Base-by-base conservation (phyloP, 1,140 invertebrate species). In the Ceratina australensis region DNA sequence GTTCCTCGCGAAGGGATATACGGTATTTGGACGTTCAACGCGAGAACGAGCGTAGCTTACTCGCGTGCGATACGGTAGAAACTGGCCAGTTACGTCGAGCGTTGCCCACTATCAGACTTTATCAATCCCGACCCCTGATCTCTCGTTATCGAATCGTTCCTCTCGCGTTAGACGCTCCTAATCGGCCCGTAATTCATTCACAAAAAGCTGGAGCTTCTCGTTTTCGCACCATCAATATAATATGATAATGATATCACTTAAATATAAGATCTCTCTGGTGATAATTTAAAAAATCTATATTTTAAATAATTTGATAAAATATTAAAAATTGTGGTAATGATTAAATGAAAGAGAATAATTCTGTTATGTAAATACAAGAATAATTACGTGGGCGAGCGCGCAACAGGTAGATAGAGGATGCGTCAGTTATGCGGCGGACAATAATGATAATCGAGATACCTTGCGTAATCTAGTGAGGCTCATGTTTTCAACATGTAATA, bases 61-160 rank as follows among this genome's bases (percentile, higher is more conserved):
- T 42, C 66, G 59, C 50, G 26, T 61, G n/a, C 80, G 77, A 71
- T 74, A 28, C 67, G 49, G 59, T 78, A 80, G 65, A 67, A 83
- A 88, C 87, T 88, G 79, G 75, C 77, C 66, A 71, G 79, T 83
- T 84, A 82, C 28, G 72, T 10, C 28, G 57, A 63, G 52, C 66
- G 71, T 18, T 8, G 26, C 59, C 10, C 49, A 78, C 81, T 83
- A 84, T 87, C 85, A 74, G 18, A 3, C 52, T 49, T 86, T 86
- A 86, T 87, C 85, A 81, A 52, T 61, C 50, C 65, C 80, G 86
- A 87, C 87, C 86, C 82, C 80, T 87, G 87, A 87, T 84, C 86
- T 74, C 18, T 63, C 65, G 22, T 85, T 85, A 86, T 86, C 79
- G 60, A 56, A 33, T 7, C 47, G 13, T 8, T 52, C 24, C 79